Conservation (phyloP, 2,888 invertebrate genomes). For the Dicycla oo region DNA sequence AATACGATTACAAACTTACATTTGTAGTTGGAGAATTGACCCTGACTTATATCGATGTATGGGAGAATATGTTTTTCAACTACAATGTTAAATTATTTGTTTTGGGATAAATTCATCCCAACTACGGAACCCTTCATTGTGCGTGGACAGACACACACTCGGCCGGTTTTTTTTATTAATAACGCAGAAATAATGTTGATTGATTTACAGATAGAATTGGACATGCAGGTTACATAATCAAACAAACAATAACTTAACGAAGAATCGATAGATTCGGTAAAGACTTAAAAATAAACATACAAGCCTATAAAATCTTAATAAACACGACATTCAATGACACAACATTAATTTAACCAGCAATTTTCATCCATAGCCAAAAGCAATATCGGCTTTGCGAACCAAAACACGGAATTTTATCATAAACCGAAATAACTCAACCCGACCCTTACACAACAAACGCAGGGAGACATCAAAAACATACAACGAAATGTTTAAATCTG, state of each 20-base stretch:
- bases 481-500: constrained; percentile 81
- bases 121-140: no score
- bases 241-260: not conserved
- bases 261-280: not conserved
- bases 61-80: no score
- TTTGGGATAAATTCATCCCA: no score
- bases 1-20: no score
- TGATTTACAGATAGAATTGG: not conserved
- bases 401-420: constrained; percentile 27
- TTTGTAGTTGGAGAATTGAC: no score
- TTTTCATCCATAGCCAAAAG: not conserved
- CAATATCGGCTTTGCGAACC: constrained; percentile 18
- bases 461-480: constrained; percentile 74
- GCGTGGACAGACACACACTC: no score
- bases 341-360: constrained; percentile 7
- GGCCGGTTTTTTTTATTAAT: not conserved
- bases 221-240: not conserved
- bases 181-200: not conserved
- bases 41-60: no score
- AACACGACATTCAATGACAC: not conserved
- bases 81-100: no score
- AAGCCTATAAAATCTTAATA: not conserved
- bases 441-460: constrained; percentile 62
- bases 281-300: not conserved
- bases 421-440: constrained; percentile 48